phyloP scores from a whole-genome alignment of 2,113 vertebrate species.

The Microtus pennsylvanicus region DNA sequence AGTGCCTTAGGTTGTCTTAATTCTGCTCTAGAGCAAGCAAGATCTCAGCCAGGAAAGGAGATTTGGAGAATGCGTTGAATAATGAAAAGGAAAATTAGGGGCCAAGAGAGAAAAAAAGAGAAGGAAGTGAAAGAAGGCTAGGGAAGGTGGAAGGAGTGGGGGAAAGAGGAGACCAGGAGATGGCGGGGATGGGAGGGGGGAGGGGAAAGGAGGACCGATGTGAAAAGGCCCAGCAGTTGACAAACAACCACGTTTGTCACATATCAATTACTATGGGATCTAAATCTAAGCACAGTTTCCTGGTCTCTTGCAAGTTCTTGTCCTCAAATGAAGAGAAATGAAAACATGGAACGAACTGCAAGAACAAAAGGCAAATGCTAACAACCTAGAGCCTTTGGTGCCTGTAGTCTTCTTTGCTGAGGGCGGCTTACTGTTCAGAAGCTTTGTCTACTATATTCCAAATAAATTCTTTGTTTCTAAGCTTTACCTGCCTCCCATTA shows the following conservation, averaged over 20 bases:
- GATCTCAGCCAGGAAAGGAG: neutral
- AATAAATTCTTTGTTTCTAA: conserved; percentile 1
- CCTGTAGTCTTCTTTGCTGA: neutral
- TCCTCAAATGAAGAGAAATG: neutral
- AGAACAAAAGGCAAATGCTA: neutral
- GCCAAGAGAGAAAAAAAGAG: neutral
- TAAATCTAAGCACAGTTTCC: neutral
- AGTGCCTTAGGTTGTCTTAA: neutral
- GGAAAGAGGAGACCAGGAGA: neutral
- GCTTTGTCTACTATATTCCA: neutral
- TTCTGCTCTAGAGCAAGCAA: neutral
- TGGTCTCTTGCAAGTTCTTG: neutral
- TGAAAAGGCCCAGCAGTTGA: neutral
- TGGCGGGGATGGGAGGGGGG: too few species aligned
- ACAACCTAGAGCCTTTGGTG: neutral
- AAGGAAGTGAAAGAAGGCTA: neutral
- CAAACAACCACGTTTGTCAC: neutral
- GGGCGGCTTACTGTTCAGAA: neutral
- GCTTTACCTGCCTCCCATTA: neutral
- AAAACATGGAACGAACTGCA: neutral
- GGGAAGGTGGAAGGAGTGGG: too few species aligned
- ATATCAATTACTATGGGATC: conserved; percentile 7
- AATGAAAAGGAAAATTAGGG: neutral
- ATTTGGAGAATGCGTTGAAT: neutral
- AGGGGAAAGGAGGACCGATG: neutral